Percentiles rank a stretch among this genome's conserved stretches.
Evolutionary conservation across 92 coral and sea anemone species (phyloP).

Genomic region (Isaurus tuberculatus): DNA sequence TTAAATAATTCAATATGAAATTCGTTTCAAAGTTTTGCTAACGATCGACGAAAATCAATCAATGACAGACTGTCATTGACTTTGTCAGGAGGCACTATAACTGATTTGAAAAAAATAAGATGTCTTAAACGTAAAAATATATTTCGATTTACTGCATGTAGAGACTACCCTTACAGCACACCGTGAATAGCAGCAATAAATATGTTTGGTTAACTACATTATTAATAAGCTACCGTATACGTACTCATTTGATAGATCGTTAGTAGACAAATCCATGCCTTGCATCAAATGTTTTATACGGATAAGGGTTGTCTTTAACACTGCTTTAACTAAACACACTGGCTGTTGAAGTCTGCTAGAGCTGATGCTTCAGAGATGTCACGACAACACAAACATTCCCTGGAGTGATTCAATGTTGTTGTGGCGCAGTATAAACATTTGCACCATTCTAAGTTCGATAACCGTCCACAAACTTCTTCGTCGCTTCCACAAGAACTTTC

Average conservation of each 20-base stretch:
- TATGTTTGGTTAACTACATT: too few species aligned
- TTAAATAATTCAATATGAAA: too few species aligned
- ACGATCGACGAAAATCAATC: too few species aligned
- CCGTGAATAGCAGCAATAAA: too few species aligned
- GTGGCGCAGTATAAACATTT: slow-evolving; percentile 40
- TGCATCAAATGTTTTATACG: slow-evolving; percentile 33
- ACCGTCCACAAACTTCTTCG: background rate
- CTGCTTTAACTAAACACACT: slow-evolving; percentile 40
- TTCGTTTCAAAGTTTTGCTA: too few species aligned
- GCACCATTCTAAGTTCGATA: slow-evolving; percentile 30
- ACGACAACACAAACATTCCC: slow-evolving; percentile 43
- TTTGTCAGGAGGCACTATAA: too few species aligned
- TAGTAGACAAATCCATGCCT: slow-evolving; percentile 32
- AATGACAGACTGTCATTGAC: background rate
- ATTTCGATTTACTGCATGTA: too few species aligned
- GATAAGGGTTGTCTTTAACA: slow-evolving; percentile 39
- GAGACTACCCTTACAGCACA: too few species aligned
- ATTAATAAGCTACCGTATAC: too few species aligned
- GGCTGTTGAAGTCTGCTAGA: slow-evolving; percentile 33
- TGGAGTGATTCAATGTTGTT: slow-evolving; percentile 38
- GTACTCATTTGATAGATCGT: too few species aligned
- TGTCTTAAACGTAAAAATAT: too few species aligned
- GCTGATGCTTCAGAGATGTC: slow-evolving; percentile 35
- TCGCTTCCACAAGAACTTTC: slow-evolving; percentile 1
- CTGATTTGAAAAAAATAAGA: too few species aligned